Conservation (phyloP, 2,797 vertebrate species). For the Amphiprion clarkii region DNA sequence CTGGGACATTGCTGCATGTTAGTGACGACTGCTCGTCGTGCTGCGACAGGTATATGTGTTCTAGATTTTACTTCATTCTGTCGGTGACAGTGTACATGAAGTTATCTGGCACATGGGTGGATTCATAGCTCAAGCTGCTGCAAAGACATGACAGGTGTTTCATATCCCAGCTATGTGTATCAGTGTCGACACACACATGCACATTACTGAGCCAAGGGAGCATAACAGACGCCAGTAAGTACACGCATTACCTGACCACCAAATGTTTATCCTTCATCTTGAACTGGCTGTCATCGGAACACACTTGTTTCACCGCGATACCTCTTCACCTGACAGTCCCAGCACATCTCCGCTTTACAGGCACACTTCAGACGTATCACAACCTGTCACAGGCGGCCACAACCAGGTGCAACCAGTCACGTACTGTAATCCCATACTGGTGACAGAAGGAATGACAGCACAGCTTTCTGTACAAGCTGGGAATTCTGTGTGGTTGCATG, state of each 20-base stretch:
- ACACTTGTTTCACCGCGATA: slow-evolving; percentile 49
- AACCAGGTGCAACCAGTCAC: slow-evolving; percentile 62
- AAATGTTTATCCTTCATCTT: slow-evolving; percentile 62
- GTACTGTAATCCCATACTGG: slow-evolving; percentile 38
- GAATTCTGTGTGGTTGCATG: not conserved
- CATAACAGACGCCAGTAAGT: slow-evolving; percentile 55
- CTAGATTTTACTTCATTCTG: slow-evolving; percentile 32
- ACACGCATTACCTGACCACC: slow-evolving; percentile 53
- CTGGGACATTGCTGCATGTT: slow-evolving; percentile 29
- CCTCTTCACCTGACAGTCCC: slow-evolving; percentile 67
- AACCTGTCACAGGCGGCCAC: slow-evolving; percentile 58
- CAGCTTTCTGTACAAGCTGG: slow-evolving; percentile 13
- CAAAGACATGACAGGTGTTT: slow-evolving; percentile 72
- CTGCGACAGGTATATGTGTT: slow-evolving; percentile 46
- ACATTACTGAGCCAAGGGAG: slow-evolving; percentile 29
- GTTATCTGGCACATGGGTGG: slow-evolving; percentile 40
- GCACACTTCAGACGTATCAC: slow-evolving; percentile 63
- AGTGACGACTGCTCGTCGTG: slow-evolving; percentile 16
- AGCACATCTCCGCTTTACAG: slow-evolving; percentile 33
- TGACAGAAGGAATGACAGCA: slow-evolving; percentile 31
- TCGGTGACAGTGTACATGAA: slow-evolving; percentile 52
- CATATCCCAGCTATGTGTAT: slow-evolving; percentile 36
- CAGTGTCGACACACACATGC: slow-evolving; percentile 22
- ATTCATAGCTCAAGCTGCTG: slow-evolving; percentile 24
- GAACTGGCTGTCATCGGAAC: slow-evolving; percentile 60